A percentile compares a stretch with the other conserved stretches of the same genome.
Evolutionary conservation across 2,888 invertebrate genomes (phyloP).

Genomic region (Eurytoma californica): DNA sequence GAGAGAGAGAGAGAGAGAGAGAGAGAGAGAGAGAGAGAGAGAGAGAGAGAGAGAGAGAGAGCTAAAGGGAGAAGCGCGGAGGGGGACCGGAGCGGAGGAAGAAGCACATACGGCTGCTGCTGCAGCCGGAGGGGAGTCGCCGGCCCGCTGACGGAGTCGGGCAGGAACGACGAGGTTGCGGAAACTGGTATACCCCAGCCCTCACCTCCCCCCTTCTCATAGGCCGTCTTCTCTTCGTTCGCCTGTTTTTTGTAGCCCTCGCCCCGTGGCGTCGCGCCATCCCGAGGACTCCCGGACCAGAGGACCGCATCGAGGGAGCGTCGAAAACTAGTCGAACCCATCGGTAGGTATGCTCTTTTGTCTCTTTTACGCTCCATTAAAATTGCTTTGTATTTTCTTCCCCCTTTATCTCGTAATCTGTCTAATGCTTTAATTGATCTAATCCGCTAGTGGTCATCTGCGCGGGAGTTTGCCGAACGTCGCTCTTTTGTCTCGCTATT

Average conservation of each 20-base stretch:
- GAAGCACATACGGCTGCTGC: not conserved
- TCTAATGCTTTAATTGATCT: too few relatives aligned
- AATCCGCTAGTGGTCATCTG: too few relatives aligned
- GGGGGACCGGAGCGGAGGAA: not conserved
- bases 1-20: not conserved
- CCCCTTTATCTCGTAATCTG: too few relatives aligned
- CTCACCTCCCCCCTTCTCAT: not conserved
- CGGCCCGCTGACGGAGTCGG: too few relatives aligned
- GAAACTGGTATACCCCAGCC: constrained; percentile 40
- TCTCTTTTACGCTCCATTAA: too few relatives aligned
- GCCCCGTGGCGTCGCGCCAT: not conserved
- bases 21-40: too few relatives aligned
- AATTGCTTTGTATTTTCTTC: too few relatives aligned
- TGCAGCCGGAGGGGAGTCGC: not conserved
- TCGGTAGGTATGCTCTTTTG: too few relatives aligned
- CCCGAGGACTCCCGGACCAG: not conserved
- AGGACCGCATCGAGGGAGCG: not conserved
- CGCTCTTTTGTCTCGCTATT: too few relatives aligned
- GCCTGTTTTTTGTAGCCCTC: not conserved
- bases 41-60: not conserved
- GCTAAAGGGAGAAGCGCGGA: not conserved
- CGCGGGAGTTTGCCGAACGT: too few relatives aligned
- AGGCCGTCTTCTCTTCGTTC: too few relatives aligned
- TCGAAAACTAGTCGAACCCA: not conserved
- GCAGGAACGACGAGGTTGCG: constrained; percentile 44